phyloP scores from a whole-genome alignment of 2,888 invertebrate genomes.

The Calliopum simillimum region DNA sequence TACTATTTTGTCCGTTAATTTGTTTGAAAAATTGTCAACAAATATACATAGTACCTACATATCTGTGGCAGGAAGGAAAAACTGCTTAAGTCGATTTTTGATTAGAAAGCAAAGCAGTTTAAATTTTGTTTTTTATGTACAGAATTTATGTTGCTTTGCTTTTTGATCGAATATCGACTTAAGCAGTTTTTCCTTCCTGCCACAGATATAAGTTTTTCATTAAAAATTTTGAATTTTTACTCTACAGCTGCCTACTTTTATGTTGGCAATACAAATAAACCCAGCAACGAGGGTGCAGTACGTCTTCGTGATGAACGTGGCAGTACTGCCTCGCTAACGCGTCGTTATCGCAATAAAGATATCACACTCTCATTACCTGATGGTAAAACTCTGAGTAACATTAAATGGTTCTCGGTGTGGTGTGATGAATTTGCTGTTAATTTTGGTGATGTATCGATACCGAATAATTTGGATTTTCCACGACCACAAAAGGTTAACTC shows the following conservation, averaged over 20 bases:
- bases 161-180: too few relatives aligned
- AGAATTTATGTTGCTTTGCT: too few relatives aligned
- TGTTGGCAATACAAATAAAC: conserved; percentile 79
- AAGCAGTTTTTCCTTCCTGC: too few relatives aligned
- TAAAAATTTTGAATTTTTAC: neutral
- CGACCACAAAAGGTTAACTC: conserved; percentile 83
- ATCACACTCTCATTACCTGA: conserved; percentile 89
- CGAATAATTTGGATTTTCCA: conserved; percentile 82
- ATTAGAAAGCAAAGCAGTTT: too few relatives aligned
- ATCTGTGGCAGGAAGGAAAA: too few relatives aligned
- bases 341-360: conserved; percentile 83
- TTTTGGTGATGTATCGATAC: conserved; percentile 88
- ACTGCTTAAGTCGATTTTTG: too few relatives aligned
- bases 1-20: neutral
- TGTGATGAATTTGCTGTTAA: conserved; percentile 92
- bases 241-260: conserved; percentile 87
- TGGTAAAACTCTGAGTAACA: conserved; percentile 83
- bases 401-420: conserved; percentile 92
- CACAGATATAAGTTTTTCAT: too few relatives aligned
- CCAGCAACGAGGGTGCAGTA: conserved; percentile 75
- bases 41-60: conserved; percentile 16
- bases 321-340: conserved; percentile 77
- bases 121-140: too few relatives aligned
- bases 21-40: neutral
- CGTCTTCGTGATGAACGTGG: conserved; percentile 88